A percentile compares a stretch with the other conserved stretches of the same genome.
phyloP scores from a whole-genome alignment of 2,113 vertebrate species.

The Megaptera novaeangliae region DNA sequence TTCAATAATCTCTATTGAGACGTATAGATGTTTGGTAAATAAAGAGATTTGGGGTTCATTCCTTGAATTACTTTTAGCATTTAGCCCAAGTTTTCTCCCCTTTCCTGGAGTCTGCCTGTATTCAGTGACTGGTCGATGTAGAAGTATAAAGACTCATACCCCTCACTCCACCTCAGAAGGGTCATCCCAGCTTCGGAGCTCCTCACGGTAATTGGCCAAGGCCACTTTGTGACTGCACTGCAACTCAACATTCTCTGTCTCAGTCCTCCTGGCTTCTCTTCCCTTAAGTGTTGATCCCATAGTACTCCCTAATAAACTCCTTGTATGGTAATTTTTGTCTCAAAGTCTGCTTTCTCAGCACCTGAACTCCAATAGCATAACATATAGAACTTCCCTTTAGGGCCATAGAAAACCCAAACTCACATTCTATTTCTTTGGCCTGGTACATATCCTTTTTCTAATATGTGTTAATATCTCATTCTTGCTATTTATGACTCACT shows the following conservation, averaged over 20 bases:
- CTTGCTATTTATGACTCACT: background rate
- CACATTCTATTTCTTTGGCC: background rate
- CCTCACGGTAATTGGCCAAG: background rate
- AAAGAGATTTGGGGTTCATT: background rate
- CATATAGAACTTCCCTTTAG: background rate
- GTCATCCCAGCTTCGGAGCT: background rate
- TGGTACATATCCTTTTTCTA: background rate
- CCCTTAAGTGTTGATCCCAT: background rate
- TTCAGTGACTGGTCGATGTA: background rate
- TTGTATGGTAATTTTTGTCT: background rate
- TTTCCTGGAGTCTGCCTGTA: background rate
- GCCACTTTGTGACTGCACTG: background rate
- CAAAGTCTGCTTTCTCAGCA: background rate
- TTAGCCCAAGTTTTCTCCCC: background rate
- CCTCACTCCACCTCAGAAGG: background rate
- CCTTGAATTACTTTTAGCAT: background rate
- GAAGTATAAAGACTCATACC: background rate
- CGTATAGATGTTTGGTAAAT: background rate
- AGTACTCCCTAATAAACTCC: background rate
- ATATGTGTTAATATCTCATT: background rate
- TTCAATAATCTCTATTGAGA: background rate
- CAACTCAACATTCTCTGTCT: background rate
- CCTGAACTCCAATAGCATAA: background rate
- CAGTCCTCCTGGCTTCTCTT: background rate
- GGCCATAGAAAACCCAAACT: background rate